Conservation (phyloP, 2,113 vertebrate genomes). For the Tringa solitaria region DNA sequence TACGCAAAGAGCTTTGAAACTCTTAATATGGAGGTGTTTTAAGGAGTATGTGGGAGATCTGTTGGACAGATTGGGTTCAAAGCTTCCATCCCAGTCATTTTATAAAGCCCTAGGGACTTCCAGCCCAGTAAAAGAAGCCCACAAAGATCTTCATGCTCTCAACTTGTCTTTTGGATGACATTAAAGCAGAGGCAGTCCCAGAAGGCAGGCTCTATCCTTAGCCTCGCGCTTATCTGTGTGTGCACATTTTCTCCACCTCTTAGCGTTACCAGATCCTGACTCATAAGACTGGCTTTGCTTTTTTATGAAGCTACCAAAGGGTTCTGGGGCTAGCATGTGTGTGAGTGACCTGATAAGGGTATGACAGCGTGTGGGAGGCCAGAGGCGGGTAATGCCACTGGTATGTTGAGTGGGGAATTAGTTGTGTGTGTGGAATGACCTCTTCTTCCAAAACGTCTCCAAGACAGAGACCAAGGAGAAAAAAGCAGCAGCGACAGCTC, state of each 20-base stretch:
- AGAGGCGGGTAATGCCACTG: slow-evolving; percentile 35
- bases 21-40: background rate
- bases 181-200: slow-evolving; percentile 46
- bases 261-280: slow-evolving; percentile 37
- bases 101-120: slow-evolving; percentile 27
- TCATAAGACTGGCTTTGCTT: slow-evolving; percentile 25
- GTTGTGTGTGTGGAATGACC: background rate
- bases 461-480: background rate
- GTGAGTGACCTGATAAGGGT: slow-evolving; percentile 47
- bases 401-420: slow-evolving; percentile 53
- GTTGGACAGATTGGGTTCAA: background rate
- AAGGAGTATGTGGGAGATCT: background rate
- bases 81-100: background rate
- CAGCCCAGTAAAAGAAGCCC: background rate
- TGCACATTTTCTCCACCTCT: slow-evolving; percentile 40
- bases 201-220: slow-evolving; percentile 42
- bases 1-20: background rate
- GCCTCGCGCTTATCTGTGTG: background rate
- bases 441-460: background rate
- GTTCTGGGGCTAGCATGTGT: slow-evolving; percentile 4
- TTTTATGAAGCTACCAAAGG: slow-evolving; percentile 43
- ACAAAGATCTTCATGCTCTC: background rate
- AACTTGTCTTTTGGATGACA: slow-evolving; percentile 3
- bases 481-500: background rate
- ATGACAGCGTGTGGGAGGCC: slow-evolving; percentile 18